Evolutionary conservation across 2,888 invertebrate species (phyloP).

Genomic region (Rotaria sp.): DNA sequence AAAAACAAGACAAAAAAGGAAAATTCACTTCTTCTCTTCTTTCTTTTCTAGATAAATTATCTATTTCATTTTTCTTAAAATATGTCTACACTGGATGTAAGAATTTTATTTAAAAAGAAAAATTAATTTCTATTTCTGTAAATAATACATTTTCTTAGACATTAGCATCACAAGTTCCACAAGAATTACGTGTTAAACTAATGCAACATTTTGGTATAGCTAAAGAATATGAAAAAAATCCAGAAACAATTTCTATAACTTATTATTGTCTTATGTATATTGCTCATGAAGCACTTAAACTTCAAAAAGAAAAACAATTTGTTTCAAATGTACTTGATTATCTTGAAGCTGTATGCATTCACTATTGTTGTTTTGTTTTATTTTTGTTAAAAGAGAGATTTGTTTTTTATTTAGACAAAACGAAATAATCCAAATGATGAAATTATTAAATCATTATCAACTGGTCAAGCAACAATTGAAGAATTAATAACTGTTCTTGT

Average conservation of each 20-base stretch:
- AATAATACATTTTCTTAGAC: not conserved
- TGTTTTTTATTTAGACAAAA: not conserved
- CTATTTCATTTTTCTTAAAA: not conserved
- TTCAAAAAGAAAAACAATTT: conserved; percentile 1
- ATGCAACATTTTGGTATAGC: conserved; percentile 25
- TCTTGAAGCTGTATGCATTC: not conserved
- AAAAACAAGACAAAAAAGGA: not conserved
- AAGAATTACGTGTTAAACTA: not conserved
- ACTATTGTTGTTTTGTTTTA: too few relatives aligned
- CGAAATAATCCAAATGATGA: not conserved
- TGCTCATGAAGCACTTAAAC: conserved; percentile 15
- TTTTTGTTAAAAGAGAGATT: not conserved
- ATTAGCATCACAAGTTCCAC: not conserved
- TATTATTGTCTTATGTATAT: conserved; percentile 24
- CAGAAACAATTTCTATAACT: not conserved
- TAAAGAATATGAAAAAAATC: conserved; percentile 21
- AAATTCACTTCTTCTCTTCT: not conserved
- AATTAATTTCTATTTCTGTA: too few relatives aligned
- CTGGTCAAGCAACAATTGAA: not conserved
- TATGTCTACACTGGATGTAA: not conserved
- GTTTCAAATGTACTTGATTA: not conserved
- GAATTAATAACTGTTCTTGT: not conserved
- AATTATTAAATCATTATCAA: not conserved
- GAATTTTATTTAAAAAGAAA: not conserved
- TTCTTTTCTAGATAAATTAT: not conserved